Base-by-base conservation (phyloP, 2,888 invertebrate species). In the Bhutanitis thaidina region DNA sequence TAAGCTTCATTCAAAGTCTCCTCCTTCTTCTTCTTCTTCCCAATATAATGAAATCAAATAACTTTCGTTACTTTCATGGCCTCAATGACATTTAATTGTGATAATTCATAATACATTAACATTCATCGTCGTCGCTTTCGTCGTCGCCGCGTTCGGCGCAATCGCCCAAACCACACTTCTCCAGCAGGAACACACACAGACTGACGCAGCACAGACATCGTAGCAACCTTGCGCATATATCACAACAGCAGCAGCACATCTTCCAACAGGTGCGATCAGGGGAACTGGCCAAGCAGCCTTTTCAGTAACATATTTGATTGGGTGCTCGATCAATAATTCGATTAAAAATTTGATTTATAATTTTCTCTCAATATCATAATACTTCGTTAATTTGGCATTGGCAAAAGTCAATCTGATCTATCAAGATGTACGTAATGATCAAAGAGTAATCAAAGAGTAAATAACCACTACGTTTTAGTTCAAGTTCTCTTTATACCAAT, bases 241-340 rank as follows among this genome's bases (percentile, higher is more conserved):
- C 52, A 7, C 56, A 59, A 40, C 61, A 67, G 34, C 61, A 69
- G 53, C 72, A 75, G 56, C 75, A 76, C 74, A 75, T 75, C 25
- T 16, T 49, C 41, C 29, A 12, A 20, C 9, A 13, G 15, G 10
- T 40, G 5, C 15, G 34, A 48, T 48, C 40, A 45, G 25, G 25
- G 14, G 12, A 34, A 44, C 44, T 25, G 37, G 7, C 12, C 7
- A 1, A 34, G 7, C 15, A 32, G 35, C 35, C 35, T 4, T 45
- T 27, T 37, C 0, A 30, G 7, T 13, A 15, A 32, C 38, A 44
- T 43, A n/a, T 16, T 43, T 16, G 15, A 1, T 15, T 7, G 0
- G 14, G 14, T 36, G 1, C 0, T 36, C 3, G 8, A 34, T 13
- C 15, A 3, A 3, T 36, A 14, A 36, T 12, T 34, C 13, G 34